Conservation (phyloP, 1,140 invertebrate species). For the Habropoda laboriosa region DNA sequence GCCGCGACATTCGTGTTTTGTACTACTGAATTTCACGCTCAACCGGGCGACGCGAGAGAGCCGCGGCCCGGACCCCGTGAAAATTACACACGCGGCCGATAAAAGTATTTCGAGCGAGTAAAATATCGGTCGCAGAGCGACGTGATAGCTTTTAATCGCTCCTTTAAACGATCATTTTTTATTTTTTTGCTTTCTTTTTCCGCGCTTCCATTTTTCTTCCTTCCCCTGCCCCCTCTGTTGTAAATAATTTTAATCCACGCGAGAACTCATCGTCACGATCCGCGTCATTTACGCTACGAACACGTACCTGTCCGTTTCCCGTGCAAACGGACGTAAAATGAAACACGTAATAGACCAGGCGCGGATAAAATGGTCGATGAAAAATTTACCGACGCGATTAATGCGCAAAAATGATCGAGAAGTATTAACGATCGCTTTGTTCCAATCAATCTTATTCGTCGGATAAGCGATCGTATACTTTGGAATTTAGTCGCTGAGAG, state of each 20-base stretch:
- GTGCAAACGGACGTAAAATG: neutral
- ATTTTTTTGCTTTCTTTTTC: neutral
- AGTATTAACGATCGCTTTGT: too few species aligned
- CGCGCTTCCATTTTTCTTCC: neutral
- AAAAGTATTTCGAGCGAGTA: conserved; percentile 32
- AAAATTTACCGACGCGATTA: neutral
- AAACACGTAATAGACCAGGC: neutral
- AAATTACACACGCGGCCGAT: neutral
- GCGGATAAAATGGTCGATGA: neutral
- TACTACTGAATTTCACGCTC: conserved; percentile 32
- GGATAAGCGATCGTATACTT: too few species aligned
- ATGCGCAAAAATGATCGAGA: neutral
- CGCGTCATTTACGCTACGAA: neutral
- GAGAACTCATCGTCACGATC: conserved; percentile 4
- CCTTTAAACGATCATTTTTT: neutral
- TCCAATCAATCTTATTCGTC: too few species aligned
- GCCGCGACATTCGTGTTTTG: conserved; percentile 39
- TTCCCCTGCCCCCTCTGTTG: neutral
- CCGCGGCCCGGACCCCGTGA: neutral
- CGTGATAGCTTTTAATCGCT: conserved; percentile 12
- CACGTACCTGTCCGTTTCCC: neutral
- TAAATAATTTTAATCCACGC: neutral
- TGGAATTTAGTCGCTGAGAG: too few species aligned
- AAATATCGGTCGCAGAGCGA: neutral
- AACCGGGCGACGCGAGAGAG: neutral